phyloP scores from a whole-genome alignment of 2,888 invertebrate species.

The Bombylius major region DNA sequence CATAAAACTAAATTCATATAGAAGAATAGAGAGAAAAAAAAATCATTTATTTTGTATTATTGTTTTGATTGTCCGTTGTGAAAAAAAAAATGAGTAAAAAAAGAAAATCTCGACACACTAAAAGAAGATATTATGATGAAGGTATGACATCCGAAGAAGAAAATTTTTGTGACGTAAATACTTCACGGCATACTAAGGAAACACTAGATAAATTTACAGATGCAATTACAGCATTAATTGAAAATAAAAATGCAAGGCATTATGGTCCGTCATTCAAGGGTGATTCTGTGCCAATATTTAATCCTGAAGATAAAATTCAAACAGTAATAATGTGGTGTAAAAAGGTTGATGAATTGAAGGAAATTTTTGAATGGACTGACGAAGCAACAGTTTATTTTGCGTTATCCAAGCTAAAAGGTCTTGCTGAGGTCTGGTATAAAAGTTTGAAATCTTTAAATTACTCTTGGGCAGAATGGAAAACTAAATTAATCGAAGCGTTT shows the following conservation, averaged over 20 bases:
- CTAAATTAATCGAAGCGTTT: no score
- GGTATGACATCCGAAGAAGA: no score
- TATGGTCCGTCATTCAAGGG: background rate
- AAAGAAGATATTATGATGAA: no score
- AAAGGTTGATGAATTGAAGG: slow-evolving; percentile 3
- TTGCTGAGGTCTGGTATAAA: slow-evolving; percentile 5
- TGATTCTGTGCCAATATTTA: slow-evolving; percentile 3
- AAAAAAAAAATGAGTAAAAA: no score
- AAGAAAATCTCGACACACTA: no score
- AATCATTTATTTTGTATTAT: no score
- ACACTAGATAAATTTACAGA: background rate
- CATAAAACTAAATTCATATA: no score
- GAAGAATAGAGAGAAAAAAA: no score
- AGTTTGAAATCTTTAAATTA: background rate
- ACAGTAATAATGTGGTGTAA: slow-evolving; percentile 1
- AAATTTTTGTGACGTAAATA: no score
- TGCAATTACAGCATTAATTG: background rate
- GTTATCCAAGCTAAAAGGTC: slow-evolving; percentile 1
- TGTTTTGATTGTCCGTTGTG: no score
- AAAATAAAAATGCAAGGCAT: background rate
- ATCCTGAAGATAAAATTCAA: slow-evolving; percentile 6
- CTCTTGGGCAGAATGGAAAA: no score
- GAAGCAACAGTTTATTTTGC: slow-evolving; percentile 8
- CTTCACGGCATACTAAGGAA: background rate
- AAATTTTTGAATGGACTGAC: slow-evolving; percentile 5